Conservation (phyloP, 2,888 invertebrate species). For the Drosophila helvetica region DNA sequence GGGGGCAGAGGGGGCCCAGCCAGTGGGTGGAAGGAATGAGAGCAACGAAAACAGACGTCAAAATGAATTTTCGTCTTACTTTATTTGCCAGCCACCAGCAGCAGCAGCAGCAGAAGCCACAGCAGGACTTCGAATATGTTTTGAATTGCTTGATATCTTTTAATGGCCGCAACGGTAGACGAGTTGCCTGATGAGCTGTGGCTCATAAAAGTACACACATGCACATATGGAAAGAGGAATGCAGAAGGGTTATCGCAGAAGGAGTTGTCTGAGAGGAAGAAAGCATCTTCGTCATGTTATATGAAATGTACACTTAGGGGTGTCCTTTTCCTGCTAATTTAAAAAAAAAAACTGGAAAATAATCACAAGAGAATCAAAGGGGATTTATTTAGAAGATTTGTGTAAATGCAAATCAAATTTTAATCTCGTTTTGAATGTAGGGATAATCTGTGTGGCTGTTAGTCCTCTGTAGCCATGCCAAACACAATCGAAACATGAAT, state of each 20-base stretch:
- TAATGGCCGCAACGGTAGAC: slow-evolving; percentile 35
- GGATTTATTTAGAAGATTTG: no score
- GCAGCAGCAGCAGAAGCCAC: no score
- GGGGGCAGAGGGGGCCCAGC: background rate
- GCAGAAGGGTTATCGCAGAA: background rate
- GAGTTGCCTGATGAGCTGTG: slow-evolving; percentile 21
- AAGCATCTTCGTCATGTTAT: no score
- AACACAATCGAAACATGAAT: background rate
- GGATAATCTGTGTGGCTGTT: background rate
- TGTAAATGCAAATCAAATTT: background rate
- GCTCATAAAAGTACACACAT: background rate
- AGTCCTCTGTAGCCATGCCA: background rate
- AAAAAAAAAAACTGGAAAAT: no score
- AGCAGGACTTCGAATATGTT: slow-evolving; percentile 32
- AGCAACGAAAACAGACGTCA: slow-evolving; percentile 39
- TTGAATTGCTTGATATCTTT: slow-evolving; percentile 46
- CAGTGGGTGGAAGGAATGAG: background rate
- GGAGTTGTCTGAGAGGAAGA: background rate
- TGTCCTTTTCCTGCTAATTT: no score
- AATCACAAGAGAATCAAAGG: no score
- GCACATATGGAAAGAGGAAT: background rate
- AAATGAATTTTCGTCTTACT: slow-evolving; percentile 35
- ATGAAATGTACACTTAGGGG: no score
- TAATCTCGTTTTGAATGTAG: background rate
- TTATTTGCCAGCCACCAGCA: slow-evolving; percentile 3